Evolutionary conservation across 2,113 vertebrate genomes (phyloP).

Genomic region (Pachypanchax playfairii): DNA sequence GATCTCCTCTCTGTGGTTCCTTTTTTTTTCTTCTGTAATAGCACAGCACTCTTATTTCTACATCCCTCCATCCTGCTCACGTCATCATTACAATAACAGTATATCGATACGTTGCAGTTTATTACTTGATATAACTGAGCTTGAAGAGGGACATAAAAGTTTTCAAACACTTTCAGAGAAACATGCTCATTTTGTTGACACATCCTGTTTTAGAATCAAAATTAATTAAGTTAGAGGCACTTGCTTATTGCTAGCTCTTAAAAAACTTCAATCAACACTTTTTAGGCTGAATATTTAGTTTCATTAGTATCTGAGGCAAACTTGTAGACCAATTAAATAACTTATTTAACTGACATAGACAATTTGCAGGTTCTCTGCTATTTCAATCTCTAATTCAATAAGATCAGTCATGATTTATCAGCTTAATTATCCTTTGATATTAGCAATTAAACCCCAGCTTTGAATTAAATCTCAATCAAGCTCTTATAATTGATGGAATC

Average conservation of each 20-base stretch:
- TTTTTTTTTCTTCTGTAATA: neutral
- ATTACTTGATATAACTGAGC: too few species aligned
- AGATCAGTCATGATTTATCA: slow-evolving; percentile 85
- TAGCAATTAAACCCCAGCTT: slow-evolving; percentile 84
- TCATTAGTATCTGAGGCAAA: slow-evolving; percentile 68
- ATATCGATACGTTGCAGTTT: too few species aligned
- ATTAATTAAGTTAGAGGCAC: slow-evolving; percentile 19
- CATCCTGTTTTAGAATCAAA: slow-evolving; percentile 12
- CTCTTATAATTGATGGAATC: slow-evolving; percentile 81
- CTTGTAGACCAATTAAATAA: slow-evolving; percentile 75
- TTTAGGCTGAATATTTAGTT: slow-evolving; percentile 42
- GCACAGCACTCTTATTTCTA: accelerated
- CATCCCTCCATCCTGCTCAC: neutral
- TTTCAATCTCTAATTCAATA: slow-evolving; percentile 85
- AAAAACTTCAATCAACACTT: slow-evolving; percentile 31
- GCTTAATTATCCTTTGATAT: slow-evolving; percentile 84
- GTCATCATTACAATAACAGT: neutral
- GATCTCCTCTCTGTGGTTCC: slow-evolving; percentile 67
- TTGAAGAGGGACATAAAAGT: neutral
- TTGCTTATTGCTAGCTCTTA: neutral
- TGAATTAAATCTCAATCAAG: slow-evolving; percentile 84
- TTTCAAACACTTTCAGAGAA: slow-evolving; percentile 2
- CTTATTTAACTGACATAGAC: slow-evolving; percentile 81
- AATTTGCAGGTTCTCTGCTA: slow-evolving; percentile 79
- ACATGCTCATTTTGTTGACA: slow-evolving; percentile 14